A percentile compares a stretch with the other conserved stretches of the same genome.
phyloP scores from a whole-genome alignment of 2,113 vertebrate species.

The Gambusia affinis region DNA sequence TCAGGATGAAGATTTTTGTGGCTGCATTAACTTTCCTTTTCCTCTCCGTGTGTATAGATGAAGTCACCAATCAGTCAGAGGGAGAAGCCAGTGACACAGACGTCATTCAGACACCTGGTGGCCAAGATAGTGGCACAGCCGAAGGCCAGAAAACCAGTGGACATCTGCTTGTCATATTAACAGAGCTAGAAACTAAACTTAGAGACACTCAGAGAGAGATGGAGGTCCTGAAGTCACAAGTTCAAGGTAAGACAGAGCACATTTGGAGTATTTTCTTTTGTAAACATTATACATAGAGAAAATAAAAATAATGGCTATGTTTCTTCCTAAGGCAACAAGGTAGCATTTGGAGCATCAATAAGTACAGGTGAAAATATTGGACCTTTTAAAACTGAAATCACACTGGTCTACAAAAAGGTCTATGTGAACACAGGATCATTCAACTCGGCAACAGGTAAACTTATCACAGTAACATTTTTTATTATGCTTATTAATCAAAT shows the following conservation, averaged over 20 bases:
- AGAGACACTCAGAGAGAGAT: constrained; percentile 16
- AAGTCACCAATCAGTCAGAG: too few species aligned
- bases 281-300: too few species aligned
- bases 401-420: constrained; percentile 30
- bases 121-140: neutral
- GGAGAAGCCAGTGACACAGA: too few species aligned
- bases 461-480: neutral
- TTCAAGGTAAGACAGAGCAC: too few species aligned
- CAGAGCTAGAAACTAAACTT: constrained; percentile 16
- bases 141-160: neutral
- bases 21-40: too few species aligned
- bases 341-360: constrained; percentile 43
- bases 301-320: neutral
- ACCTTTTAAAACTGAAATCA: constrained; percentile 28
- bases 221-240: neutral
- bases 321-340: neutral
- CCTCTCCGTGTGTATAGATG: too few species aligned
- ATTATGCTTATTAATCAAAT: neutral
- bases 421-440: constrained; percentile 39
- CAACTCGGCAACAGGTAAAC: constrained; percentile 41
- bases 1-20: too few species aligned
- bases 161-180: neutral
- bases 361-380: neutral
- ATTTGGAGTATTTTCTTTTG: too few species aligned
- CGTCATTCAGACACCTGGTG: accelerated